A percentile compares a stretch with the other conserved stretches of the same genome.
phyloP scores from a whole-genome alignment of 1,140 invertebrate genomes.

The Pseudomyrmex cubaensis region DNA sequence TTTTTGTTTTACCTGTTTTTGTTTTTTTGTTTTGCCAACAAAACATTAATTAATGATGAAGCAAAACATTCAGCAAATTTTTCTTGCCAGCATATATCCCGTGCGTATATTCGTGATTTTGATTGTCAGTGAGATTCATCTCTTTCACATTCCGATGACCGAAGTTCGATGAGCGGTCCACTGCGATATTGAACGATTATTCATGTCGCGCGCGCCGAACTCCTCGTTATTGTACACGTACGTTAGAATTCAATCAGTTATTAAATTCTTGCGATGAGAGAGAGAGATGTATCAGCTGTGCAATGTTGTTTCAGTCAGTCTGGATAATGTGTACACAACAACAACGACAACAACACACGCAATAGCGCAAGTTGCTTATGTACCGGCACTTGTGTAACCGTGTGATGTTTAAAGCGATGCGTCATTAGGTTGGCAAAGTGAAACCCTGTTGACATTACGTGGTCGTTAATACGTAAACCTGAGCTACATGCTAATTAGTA shows the following conservation, averaged over 20 bases:
- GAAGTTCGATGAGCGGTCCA: no score
- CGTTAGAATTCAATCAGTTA: constrained; percentile 4
- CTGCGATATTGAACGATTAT: no score
- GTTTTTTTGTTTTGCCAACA: no score
- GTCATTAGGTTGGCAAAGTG: constrained; percentile 49
- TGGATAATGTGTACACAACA: constrained; percentile 25
- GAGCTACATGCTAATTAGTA: constrained; percentile 49
- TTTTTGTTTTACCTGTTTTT: no score
- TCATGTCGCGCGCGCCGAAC: no score
- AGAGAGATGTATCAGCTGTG: constrained; percentile 14
- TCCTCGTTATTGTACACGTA: no score
- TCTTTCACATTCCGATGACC: no score
- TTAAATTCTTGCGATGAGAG: background rate
- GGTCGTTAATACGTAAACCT: constrained; percentile 51
- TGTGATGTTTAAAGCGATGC: constrained; percentile 43
- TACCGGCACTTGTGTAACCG: constrained; percentile 11
- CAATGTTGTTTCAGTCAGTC: constrained; percentile 7
- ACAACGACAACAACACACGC: background rate
- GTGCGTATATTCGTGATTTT: no score
- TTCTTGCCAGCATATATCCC: no score
- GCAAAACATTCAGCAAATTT: no score
- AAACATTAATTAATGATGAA: no score
- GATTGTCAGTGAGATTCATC: no score
- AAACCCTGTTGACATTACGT: constrained; percentile 55
- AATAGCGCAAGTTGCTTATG: constrained; percentile 8